phyloP scores from a whole-genome alignment of 2,113 vertebrate species.

The Cyanoliseus patagonus region DNA sequence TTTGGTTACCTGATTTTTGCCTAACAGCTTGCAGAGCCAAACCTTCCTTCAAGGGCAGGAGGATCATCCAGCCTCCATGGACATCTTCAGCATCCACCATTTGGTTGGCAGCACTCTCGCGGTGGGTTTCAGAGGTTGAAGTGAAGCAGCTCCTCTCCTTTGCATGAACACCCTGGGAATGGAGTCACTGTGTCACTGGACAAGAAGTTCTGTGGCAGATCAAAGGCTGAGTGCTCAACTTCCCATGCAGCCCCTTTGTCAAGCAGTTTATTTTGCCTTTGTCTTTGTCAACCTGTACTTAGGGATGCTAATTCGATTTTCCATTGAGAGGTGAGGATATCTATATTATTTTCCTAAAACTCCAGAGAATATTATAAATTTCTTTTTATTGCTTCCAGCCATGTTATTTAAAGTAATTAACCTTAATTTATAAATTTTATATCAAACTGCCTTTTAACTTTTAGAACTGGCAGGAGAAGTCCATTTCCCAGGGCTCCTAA shows the following conservation, averaged over 20 bases:
- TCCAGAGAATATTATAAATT: slow-evolving; percentile 87
- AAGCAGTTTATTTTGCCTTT: slow-evolving; percentile 25
- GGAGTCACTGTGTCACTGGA: background rate
- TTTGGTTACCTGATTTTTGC: background rate
- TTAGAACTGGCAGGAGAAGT: slow-evolving; percentile 84
- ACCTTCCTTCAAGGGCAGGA: background rate
- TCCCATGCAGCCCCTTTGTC: slow-evolving; percentile 3
- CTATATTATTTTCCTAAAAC: slow-evolving; percentile 81
- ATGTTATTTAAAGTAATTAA: slow-evolving; percentile 99
- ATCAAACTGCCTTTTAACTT: slow-evolving; percentile 94
- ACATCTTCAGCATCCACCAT: background rate
- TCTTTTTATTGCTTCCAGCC: slow-evolving; percentile 86
- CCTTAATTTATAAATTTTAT: slow-evolving; percentile 99
- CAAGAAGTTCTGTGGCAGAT: background rate
- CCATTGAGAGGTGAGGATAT: slow-evolving; percentile 73
- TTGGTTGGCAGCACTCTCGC: background rate
- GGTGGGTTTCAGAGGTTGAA: background rate
- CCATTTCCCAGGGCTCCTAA: slow-evolving; percentile 94
- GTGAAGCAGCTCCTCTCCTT: background rate
- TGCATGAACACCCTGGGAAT: background rate
- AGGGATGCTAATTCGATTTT: slow-evolving; percentile 55
- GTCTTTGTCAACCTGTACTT: slow-evolving; percentile 64
- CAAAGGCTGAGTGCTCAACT: background rate
- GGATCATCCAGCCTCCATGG: background rate
- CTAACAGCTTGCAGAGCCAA: background rate